These are phyloP conservation scores for Ormyrus rosae DNA, from an alignment of 2,888 invertebrate species.

Conservation along the genomic window DNA sequence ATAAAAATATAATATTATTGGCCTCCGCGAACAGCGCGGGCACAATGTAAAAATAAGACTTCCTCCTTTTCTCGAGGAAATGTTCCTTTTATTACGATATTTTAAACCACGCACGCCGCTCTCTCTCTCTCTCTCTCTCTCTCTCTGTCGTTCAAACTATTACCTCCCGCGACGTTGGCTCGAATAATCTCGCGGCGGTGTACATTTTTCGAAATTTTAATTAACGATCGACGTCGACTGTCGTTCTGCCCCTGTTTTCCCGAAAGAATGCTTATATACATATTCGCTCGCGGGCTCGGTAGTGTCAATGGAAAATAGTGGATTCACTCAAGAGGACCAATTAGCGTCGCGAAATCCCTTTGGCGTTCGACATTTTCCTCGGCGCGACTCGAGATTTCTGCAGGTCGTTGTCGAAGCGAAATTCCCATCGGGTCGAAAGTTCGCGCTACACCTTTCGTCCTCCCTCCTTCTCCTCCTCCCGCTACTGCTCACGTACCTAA, in stretches of 20 bases:
- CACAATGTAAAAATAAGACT: neutral
- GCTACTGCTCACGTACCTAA: neutral
- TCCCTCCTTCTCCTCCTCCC: slow-evolving; percentile 25
- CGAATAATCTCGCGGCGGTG: neutral
- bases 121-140: no score
- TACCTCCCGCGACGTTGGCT: neutral
- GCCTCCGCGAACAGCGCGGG: neutral
- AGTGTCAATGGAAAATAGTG: no score
- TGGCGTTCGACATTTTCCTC: no score
- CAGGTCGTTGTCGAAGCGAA: slow-evolving; percentile 46
- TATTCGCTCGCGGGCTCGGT: no score
- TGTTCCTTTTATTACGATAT: neutral
- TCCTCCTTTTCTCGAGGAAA: neutral
- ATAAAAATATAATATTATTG: slow-evolving; percentile 32
- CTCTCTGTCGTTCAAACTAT: neutral
- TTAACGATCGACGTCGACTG: no score
- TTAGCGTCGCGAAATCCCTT: neutral
- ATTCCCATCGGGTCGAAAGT: slow-evolving; percentile 63
- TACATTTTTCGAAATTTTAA: no score
- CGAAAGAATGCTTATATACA: no score
- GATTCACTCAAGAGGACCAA: neutral
- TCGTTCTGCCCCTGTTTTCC: no score
- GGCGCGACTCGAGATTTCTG: no score
- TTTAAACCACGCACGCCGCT: no score
- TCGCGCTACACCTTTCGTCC: slow-evolving; percentile 58